phyloP scores from a whole-genome alignment of 35 echinoderm and acorn worm species.

The Hemicentrotus pulcherrimus region DNA sequence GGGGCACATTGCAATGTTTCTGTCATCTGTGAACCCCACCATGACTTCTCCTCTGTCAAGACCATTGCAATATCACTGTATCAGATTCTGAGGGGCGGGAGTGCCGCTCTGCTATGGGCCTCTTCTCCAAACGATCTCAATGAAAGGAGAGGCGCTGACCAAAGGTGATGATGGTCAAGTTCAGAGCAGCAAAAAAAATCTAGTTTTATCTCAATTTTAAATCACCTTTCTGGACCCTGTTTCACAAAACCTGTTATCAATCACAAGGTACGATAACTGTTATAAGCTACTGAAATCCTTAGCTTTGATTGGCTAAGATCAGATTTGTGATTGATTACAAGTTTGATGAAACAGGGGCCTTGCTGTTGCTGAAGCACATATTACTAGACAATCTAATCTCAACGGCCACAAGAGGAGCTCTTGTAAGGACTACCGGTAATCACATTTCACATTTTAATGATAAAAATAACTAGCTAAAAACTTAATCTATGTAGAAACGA shows the following conservation, averaged over 20 bases:
- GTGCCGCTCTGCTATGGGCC: background rate
- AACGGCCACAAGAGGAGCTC: no score
- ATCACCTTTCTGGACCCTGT: background rate
- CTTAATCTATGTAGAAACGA: no score
- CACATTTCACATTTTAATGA: no score
- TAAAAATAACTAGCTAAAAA: no score
- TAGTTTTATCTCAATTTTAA: background rate
- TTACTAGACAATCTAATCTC: no score
- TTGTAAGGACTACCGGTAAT: no score
- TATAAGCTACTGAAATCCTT: no score
- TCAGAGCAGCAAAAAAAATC: background rate
- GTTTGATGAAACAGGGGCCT: no score
- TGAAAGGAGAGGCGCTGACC: background rate
- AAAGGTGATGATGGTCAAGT: background rate
- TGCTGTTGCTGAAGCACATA: background rate
- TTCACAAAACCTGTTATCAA: no score
- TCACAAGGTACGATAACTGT: no score
- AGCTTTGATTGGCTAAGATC: no score
- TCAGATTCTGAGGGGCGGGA: background rate
- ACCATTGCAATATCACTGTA: constrained; percentile 11
- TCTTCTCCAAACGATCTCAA: background rate
- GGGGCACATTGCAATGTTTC: background rate
- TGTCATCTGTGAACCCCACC: constrained; percentile 9
- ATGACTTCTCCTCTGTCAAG: background rate
- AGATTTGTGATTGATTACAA: no score